A percentile compares a stretch with the other conserved stretches of the same genome.
These are phyloP conservation scores for Eilema griseolum DNA, from an alignment of 2,888 invertebrate species.

Conservation along the genomic window DNA sequence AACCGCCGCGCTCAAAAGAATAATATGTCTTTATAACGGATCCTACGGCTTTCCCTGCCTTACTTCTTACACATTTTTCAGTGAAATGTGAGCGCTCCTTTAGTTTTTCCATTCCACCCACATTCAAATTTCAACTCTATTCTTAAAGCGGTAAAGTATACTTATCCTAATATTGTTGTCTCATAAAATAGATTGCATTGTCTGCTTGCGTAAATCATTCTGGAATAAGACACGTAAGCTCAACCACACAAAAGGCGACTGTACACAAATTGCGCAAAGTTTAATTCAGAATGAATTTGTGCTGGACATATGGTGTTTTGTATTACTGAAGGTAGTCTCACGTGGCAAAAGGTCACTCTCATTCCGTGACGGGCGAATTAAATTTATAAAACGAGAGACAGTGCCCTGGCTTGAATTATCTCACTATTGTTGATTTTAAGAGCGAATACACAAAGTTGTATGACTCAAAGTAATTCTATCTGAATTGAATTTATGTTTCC, in stretches of 20 bases:
- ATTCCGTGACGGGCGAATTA: conserved; percentile 69
- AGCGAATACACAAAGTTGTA: conserved; percentile 10
- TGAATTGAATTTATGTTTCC: neutral
- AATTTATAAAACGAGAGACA: conserved; percentile 64
- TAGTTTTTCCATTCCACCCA: conserved; percentile 56
- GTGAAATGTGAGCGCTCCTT: conserved; percentile 82
- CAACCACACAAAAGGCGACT: conserved; percentile 54
- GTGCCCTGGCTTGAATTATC: conserved; percentile 41
- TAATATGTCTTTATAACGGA: conserved; percentile 86
- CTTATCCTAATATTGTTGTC: conserved; percentile 39
- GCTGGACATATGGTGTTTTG: conserved; percentile 47
- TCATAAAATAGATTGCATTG: conserved; percentile 83
- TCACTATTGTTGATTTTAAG: conserved; percentile 29
- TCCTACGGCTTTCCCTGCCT: conserved; percentile 81
- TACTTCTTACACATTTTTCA: conserved; percentile 84
- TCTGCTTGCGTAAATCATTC: conserved; percentile 80
- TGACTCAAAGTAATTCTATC: neutral
- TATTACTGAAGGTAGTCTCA: conserved; percentile 53
- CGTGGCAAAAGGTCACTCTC: conserved; percentile 76
- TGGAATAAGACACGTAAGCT: conserved; percentile 67
- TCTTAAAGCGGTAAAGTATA: conserved; percentile 26
- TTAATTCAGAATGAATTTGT: conserved; percentile 39
- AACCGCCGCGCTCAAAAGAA: conserved; percentile 83
- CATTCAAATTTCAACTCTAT: conserved; percentile 55
- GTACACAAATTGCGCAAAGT: conserved; percentile 47